Evolutionary conservation across 35 echinoderm and acorn worm species (phyloP).

Genomic region (Ptychodera flava): DNA sequence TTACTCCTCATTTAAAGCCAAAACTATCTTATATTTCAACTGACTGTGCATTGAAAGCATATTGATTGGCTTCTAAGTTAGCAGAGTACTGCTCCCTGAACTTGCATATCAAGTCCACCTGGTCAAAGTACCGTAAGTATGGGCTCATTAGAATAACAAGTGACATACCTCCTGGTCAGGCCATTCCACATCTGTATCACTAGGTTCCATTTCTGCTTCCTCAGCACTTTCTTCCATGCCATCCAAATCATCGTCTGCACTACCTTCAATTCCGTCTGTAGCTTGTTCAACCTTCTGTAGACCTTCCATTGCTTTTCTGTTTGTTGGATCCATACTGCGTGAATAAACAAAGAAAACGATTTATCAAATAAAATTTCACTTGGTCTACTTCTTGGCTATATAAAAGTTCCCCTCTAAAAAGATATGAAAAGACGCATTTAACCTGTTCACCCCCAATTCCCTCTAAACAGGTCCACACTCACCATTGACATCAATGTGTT

Average conservation of each 20-base stretch:
- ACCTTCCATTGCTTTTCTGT: constrained; percentile 83
- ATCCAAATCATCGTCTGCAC: constrained; percentile 84
- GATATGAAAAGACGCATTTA: background rate
- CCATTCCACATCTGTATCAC: constrained; percentile 62
- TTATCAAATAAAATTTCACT: background rate
- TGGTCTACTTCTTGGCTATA: background rate
- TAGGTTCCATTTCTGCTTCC: constrained; percentile 85
- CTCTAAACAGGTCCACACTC: too few relatives aligned
- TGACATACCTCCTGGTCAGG: background rate
- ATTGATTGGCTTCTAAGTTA: too few relatives aligned
- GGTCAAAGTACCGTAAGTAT: too few relatives aligned
- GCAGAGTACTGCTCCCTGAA: too few relatives aligned
- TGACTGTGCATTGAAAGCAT: too few relatives aligned
- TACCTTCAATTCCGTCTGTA: constrained; percentile 55
- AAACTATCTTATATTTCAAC: too few relatives aligned
- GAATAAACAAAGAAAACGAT: background rate
- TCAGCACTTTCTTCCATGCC: constrained; percentile 88
- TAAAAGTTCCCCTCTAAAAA: background rate
- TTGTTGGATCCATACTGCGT: constrained; percentile 69
- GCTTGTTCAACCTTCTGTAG: constrained; percentile 83
- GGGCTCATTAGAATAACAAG: too few relatives aligned
- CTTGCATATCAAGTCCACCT: too few relatives aligned
- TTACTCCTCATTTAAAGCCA: too few relatives aligned
- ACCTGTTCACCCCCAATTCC: too few relatives aligned
- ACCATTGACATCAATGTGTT: too few relatives aligned